These are phyloP conservation scores for Drosophila teissieri DNA, from an alignment of 1,140 invertebrate species.

Conservation along the genomic window DNA sequence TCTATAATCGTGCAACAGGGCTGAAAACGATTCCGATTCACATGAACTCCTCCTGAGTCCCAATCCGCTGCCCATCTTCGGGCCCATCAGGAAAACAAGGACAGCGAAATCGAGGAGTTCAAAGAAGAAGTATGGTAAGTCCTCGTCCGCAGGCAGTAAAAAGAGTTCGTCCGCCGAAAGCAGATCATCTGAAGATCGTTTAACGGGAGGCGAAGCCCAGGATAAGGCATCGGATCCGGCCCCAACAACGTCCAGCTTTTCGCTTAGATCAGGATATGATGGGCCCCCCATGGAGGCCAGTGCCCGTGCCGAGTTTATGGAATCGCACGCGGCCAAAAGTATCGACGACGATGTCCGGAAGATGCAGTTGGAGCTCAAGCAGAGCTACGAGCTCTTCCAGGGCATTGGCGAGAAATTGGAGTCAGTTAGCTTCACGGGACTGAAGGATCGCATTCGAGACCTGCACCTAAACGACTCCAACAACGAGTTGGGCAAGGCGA, in stretches of 20 bases:
- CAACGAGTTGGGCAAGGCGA: slow-evolving; percentile 42
- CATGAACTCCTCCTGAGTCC: slow-evolving; percentile 54
- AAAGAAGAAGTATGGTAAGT: not conserved
- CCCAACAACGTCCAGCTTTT: slow-evolving; percentile 9
- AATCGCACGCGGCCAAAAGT: slow-evolving; percentile 41
- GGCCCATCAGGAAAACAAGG: not conserved
- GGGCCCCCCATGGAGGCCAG: slow-evolving; percentile 16
- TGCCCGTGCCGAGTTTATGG: slow-evolving; percentile 42
- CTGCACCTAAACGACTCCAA: slow-evolving; percentile 53
- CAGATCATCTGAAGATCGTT: not conserved
- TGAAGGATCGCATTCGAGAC: slow-evolving; percentile 70
- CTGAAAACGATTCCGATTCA: slow-evolving; percentile 30
- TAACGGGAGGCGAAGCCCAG: not conserved
- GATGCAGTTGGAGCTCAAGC: slow-evolving; percentile 64
- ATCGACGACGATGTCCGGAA: slow-evolving; percentile 69
- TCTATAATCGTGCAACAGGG: slow-evolving; percentile 8
- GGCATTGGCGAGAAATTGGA: slow-evolving; percentile 70
- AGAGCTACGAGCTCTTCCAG: slow-evolving; percentile 76
- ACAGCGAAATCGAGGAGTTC: slow-evolving; percentile 3
- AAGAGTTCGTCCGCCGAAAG: slow-evolving; percentile 37
- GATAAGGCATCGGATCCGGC: not conserved
- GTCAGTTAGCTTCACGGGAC: slow-evolving; percentile 58
- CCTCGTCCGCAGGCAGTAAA: slow-evolving; percentile 5
- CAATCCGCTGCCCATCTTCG: slow-evolving; percentile 43
- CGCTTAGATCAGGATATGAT: slow-evolving; percentile 10